Conservation (phyloP, 2,797 vertebrate genomes). For the Cyclura pinguis region DNA sequence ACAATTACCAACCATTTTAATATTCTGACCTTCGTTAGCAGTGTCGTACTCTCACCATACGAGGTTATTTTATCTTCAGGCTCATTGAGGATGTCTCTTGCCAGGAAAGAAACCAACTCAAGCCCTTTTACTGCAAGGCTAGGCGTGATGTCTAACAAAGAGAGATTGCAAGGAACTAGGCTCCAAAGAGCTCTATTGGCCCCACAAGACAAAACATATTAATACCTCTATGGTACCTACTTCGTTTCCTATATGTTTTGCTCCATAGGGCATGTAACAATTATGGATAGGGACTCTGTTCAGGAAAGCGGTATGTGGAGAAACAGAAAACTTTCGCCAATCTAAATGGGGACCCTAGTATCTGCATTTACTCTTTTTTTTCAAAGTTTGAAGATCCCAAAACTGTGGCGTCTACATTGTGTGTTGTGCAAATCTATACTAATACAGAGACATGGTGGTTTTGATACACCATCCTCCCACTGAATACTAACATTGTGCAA, state of each 20-base stretch:
- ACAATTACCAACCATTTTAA: conserved; percentile 35
- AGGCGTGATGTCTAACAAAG: background rate
- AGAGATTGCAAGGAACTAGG: background rate
- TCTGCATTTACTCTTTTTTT: too few relatives aligned
- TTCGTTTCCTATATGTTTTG: background rate
- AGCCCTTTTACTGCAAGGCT: too few relatives aligned
- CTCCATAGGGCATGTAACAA: background rate
- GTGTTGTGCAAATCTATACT: too few relatives aligned
- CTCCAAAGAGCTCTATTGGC: background rate
- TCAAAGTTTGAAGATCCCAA: too few relatives aligned
- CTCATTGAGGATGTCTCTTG: conserved; percentile 3
- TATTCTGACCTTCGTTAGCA: conserved; percentile 41
- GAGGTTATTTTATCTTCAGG: conserved; percentile 28
- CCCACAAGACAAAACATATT: background rate
- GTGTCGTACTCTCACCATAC: conserved; percentile 7
- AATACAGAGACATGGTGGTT: too few relatives aligned
- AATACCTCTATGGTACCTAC: background rate
- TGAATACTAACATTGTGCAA: too few relatives aligned
- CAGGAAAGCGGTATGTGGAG: background rate
- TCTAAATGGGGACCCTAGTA: too few relatives aligned
- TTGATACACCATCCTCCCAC: too few relatives aligned
- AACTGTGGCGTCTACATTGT: too few relatives aligned
- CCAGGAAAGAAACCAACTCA: conserved; percentile 8
- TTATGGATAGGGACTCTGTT: background rate
- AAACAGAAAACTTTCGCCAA: too few relatives aligned